A percentile compares a stretch with the other conserved stretches of the same genome.
phyloP scores from a whole-genome alignment of 2,797 vertebrate genomes.

The Sitta carolinensis region DNA sequence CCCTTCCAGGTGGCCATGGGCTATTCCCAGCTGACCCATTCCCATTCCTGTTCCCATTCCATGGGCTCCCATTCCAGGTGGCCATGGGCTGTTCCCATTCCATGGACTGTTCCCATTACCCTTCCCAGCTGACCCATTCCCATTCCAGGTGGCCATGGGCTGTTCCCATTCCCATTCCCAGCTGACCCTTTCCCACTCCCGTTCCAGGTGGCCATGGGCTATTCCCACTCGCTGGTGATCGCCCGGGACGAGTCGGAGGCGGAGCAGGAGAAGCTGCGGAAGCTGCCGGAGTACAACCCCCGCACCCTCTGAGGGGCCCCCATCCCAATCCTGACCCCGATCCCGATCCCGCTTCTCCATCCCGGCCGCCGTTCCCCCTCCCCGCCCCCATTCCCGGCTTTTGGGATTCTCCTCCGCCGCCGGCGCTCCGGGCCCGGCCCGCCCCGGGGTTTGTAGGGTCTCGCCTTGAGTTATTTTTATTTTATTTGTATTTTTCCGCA shows the following conservation, averaged over 20 bases:
- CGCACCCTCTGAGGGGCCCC: slow-evolving; percentile 85
- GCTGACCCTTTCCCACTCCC: not conserved
- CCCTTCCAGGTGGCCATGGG: not conserved
- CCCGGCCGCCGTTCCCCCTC: slow-evolving; percentile 30
- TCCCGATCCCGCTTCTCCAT: slow-evolving; percentile 13
- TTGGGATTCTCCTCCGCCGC: not conserved
- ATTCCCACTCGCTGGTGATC: slow-evolving; percentile 88
- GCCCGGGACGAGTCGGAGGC: slow-evolving; percentile 88
- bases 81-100: not conserved
- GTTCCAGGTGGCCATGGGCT: slow-evolving; percentile 87
- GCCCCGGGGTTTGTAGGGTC: not conserved
- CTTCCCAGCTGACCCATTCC: not conserved
- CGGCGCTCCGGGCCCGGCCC: not conserved
- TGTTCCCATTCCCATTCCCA: slow-evolving; percentile 79
- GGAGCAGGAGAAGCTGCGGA: slow-evolving; percentile 89
- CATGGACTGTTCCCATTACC: slow-evolving; percentile 88
- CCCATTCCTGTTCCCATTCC: not conserved
- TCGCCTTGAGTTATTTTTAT: not conserved
- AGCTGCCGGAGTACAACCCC: slow-evolving; percentile 95
- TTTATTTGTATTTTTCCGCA: not conserved
- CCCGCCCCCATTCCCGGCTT: not conserved
- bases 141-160: slow-evolving; percentile 84
- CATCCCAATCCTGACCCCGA: not conserved
- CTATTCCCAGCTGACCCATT: not conserved
- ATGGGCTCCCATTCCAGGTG: not conserved